Evolutionary conservation across 2,888 invertebrate genomes (phyloP).

Genomic region (Buathra laborator): DNA sequence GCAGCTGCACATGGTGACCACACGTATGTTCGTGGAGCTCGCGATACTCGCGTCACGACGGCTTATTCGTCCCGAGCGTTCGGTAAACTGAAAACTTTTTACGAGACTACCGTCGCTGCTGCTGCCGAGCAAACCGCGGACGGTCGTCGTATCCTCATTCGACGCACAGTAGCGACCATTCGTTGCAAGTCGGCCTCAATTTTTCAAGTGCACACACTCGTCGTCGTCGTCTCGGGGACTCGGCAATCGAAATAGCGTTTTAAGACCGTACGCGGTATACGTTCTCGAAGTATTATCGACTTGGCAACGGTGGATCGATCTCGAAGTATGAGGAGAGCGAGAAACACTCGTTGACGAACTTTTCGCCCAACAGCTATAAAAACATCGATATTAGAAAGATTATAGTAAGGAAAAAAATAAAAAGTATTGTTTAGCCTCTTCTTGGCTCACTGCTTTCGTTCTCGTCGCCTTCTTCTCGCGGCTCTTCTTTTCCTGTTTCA

Average conservation of each 20-base stretch:
- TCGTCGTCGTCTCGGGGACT: constrained; percentile 55
- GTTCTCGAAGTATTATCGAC: neutral
- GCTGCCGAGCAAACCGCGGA: neutral
- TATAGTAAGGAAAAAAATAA: constrained; percentile 21
- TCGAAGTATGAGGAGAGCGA: neutral
- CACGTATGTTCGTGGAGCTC: neutral
- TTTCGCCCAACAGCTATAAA: neutral
- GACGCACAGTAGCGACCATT: constrained; percentile 5
- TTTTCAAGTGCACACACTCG: constrained; percentile 51
- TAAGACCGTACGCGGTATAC: constrained; percentile 38
- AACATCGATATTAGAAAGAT: neutral
- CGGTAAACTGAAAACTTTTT: constrained; percentile 56
- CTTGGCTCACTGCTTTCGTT: neutral
- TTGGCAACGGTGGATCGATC: constrained; percentile 7
- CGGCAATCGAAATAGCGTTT: constrained; percentile 69
- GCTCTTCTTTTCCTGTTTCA: constrained; percentile 19
- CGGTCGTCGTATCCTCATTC: constrained; percentile 41
- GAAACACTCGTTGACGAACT: neutral
- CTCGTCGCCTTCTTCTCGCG: neutral
- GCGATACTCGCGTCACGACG: constrained; percentile 23
- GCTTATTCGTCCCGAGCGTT: constrained; percentile 35
- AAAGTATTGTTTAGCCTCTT: neutral
- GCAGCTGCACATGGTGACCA: constrained; percentile 48
- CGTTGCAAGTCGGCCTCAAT: constrained; percentile 51
- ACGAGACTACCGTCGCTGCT: constrained; percentile 20